These are phyloP conservation scores for Pseudopleuronectes americanus DNA, from an alignment of 2,797 vertebrate species.

Conservation along the genomic window DNA sequence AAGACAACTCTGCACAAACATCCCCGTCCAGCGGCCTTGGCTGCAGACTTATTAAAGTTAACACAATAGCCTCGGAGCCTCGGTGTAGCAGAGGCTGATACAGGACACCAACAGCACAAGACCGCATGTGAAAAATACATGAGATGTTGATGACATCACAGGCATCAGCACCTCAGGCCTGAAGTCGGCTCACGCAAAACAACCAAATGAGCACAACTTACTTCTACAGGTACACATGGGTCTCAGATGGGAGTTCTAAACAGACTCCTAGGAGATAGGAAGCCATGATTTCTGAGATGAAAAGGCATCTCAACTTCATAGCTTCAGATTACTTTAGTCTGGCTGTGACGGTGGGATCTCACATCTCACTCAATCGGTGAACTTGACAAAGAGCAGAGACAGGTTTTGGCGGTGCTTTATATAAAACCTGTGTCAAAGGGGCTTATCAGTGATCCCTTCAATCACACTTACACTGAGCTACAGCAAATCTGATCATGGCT, in stretches of 20 bases:
- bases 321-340: slow-evolving; percentile 44
- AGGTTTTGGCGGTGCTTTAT: slow-evolving; percentile 38
- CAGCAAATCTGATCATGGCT: slow-evolving; percentile 55
- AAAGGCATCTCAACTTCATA: slow-evolving; percentile 30
- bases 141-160: slow-evolving; percentile 37
- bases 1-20: slow-evolving; percentile 21
- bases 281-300: slow-evolving; percentile 29
- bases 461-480: slow-evolving; percentile 51
- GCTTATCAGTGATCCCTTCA: slow-evolving; percentile 64
- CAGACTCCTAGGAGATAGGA: slow-evolving; percentile 1
- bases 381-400: slow-evolving; percentile 37
- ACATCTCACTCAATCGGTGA: slow-evolving; percentile 21
- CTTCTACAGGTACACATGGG: background rate
- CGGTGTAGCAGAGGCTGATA: slow-evolving; percentile 47
- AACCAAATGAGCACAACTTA: slow-evolving; percentile 30
- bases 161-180: slow-evolving; percentile 13
- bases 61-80: slow-evolving; percentile 27
- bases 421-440: slow-evolving; percentile 48
- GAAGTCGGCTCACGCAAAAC: slow-evolving; percentile 40
- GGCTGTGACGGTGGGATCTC: slow-evolving; percentile 17
- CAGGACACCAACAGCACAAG: slow-evolving; percentile 43
- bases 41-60: slow-evolving; percentile 42
- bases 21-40: slow-evolving; percentile 4
- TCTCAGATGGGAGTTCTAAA: slow-evolving; percentile 6
- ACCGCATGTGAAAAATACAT: slow-evolving; percentile 66